phyloP scores from a whole-genome alignment of 1,140 invertebrate genomes.

The Sycophila sp. region DNA sequence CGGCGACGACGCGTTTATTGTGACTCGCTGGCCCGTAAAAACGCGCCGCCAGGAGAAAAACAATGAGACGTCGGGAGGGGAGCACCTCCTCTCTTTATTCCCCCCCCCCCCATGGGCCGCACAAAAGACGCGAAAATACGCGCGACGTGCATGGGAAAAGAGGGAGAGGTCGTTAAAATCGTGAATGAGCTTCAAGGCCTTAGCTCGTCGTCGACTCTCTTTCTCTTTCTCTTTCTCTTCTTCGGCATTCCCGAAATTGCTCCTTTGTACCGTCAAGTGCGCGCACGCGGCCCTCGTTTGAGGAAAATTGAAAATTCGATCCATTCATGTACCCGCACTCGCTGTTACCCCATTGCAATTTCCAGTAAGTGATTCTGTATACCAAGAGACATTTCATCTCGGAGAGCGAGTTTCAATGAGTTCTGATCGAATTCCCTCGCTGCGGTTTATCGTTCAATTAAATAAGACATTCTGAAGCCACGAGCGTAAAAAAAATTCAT shows the following conservation, averaged over 20 bases:
- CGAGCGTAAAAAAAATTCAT: too few relatives aligned
- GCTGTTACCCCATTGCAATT: too few relatives aligned
- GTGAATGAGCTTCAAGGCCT: too few relatives aligned
- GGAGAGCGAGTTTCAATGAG: too few relatives aligned
- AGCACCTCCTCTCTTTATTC: neutral
- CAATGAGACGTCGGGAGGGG: slow-evolving; percentile 43
- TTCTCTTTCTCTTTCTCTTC: too few relatives aligned
- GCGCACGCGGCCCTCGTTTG: neutral
- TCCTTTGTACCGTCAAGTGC: neutral
- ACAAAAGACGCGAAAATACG: neutral
- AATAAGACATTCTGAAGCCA: too few relatives aligned
- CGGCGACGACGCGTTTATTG: slow-evolving; percentile 6
- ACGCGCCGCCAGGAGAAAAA: slow-evolving; percentile 39
- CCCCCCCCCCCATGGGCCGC: neutral
- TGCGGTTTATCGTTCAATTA: too few relatives aligned
- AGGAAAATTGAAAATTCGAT: neutral
- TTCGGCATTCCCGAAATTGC: neutral
- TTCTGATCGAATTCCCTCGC: too few relatives aligned
- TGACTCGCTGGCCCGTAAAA: slow-evolving; percentile 27
- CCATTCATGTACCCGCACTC: too few relatives aligned
- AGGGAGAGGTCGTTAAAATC: neutral
- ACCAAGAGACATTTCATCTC: too few relatives aligned
- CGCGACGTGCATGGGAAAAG: slow-evolving; percentile 3
- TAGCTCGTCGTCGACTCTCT: too few relatives aligned
- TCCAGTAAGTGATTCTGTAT: too few relatives aligned